Base-by-base conservation (phyloP, 2,888 invertebrate species). In the Lochmaea capreae region DNA sequence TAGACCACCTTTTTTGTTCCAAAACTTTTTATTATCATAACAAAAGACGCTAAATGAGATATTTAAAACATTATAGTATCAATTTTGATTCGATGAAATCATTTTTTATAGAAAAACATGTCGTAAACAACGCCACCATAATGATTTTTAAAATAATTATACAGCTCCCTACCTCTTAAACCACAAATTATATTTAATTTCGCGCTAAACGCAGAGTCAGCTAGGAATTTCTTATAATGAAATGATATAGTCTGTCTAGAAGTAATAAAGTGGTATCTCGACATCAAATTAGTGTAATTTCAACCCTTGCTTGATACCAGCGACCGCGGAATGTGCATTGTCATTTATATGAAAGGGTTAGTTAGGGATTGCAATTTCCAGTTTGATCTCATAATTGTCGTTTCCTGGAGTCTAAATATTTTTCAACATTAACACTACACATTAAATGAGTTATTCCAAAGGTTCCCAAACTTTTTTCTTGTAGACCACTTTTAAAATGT, bases 281-380 rank as follows among this genome's bases (percentile, higher is more conserved):
- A 82, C 84, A 82, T 84, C 83, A 83, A 84, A 84, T 84, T 84
- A 83, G 84, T 83, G 82, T 83, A 82, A 83, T 83, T 82, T 81
- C 82, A 83, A 83, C 84, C 84, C 84, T 84, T 84, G 83, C 84
- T 83, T 83, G 83, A 79, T 57, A 76, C 76, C 73, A 78, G 75
- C 78, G 76, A 66, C 72, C 75, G 76, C 76, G 82, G 83, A 83
- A 83, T 83, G 81, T 80, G 82, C 81, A 83, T 83, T 83, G 83
- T 83, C 84, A 83, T 81, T 81, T 78, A 76, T 77, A 67, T 75
- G 75, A 73, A 73, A 74, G 68, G 73, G 78, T 79, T 71, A 76
- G 71, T 73, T 66, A 72, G 71, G 33, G 69, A 59, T 66, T 66
- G 54, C 57, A 65, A 80, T 80, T 54, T 10, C 16, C 16, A 16